These are phyloP conservation scores for Aptenodytes forsteri DNA, from an alignment of 2,113 vertebrate species.

Conservation along the genomic window DNA sequence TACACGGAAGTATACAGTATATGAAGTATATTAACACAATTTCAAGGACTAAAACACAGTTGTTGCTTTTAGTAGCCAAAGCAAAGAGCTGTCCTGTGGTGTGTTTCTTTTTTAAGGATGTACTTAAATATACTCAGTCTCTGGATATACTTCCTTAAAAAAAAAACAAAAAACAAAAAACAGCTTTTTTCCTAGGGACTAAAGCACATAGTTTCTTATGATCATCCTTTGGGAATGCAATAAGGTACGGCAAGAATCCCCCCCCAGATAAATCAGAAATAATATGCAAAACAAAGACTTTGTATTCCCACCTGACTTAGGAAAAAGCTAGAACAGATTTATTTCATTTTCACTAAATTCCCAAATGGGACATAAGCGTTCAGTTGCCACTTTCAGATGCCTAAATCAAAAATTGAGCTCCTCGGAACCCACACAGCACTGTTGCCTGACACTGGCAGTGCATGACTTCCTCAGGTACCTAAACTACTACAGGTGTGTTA, in stretches of 20 bases:
- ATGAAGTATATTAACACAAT: background rate
- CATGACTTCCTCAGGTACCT: background rate
- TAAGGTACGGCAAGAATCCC: background rate
- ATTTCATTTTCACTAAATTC: background rate
- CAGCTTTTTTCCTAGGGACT: background rate
- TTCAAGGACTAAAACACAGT: background rate
- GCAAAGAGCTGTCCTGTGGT: background rate
- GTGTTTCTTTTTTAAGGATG: background rate
- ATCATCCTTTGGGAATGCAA: background rate
- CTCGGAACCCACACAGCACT: background rate
- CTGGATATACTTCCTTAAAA: background rate
- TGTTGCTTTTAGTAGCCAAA: background rate
- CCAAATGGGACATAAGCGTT: background rate
- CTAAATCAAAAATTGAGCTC: background rate
- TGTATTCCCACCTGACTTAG: background rate
- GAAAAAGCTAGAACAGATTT: background rate
- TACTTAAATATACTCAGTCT: background rate
- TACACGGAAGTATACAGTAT: background rate
- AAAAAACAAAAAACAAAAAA: background rate
- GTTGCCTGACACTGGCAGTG: background rate
- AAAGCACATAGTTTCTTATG: background rate
- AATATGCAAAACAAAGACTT: background rate
- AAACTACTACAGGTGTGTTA: background rate
- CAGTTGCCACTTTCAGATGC: background rate
- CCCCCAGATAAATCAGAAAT: background rate